Conservation (phyloP, 1,140 invertebrate genomes). For the Holcopasites calliopsidis region DNA sequence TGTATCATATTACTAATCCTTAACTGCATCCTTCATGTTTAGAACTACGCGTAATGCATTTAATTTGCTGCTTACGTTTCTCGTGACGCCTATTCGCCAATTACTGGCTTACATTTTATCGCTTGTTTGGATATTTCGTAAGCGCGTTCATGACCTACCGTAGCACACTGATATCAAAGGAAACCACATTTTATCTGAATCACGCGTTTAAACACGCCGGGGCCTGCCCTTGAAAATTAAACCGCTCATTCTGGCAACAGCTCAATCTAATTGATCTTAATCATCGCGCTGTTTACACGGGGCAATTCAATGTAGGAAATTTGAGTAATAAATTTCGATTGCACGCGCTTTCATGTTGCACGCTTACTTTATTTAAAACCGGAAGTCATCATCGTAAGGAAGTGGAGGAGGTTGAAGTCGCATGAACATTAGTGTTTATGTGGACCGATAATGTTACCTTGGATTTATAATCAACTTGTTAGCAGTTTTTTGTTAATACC, state of each 20-base stretch:
- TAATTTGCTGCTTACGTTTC: not conserved
- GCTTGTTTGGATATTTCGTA: not conserved
- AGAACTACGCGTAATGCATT: not conserved
- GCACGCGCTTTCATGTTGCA: not conserved
- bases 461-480: no score
- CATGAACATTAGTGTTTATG: no score
- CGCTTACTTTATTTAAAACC: not conserved
- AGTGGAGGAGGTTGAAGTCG: not conserved
- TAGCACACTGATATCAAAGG: not conserved
- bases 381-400: not conserved
- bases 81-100: not conserved
- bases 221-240: not conserved
- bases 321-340: not conserved
- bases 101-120: not conserved
- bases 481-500: no score
- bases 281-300: no score
- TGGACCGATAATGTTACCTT: no score
- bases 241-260: not conserved
- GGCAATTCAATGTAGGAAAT: not conserved
- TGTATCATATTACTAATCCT: conserved; percentile 11
- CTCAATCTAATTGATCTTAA: not conserved
- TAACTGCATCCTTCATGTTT: not conserved
- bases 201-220: not conserved
- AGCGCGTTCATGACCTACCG: not conserved
- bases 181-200: not conserved